A percentile compares a stretch with the other conserved stretches of the same genome.
phyloP scores from a whole-genome alignment of 2,888 invertebrate species.

The Heteropelma amictum region DNA sequence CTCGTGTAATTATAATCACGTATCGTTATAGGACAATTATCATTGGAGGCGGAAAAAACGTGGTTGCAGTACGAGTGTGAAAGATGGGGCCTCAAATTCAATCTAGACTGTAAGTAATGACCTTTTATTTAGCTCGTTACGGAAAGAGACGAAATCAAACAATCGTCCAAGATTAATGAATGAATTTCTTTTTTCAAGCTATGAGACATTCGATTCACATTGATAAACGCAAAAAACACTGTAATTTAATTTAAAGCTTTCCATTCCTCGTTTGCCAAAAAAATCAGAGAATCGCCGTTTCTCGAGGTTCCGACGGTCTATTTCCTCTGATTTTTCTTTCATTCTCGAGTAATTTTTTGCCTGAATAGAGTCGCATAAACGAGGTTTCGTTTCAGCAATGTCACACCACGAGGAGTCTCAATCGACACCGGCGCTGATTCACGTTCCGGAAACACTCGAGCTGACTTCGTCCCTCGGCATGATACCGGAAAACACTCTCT shows the following conservation, averaged over 20 bases:
- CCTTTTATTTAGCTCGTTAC: background rate
- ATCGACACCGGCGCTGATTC: constrained; percentile 90
- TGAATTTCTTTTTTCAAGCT: background rate
- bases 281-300: no score
- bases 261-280: no score
- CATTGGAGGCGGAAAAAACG: constrained; percentile 92
- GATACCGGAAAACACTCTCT: constrained; percentile 91
- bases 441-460: constrained; percentile 81
- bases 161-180: background rate
- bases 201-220: background rate
- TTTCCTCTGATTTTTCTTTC: no score
- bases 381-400: constrained; percentile 81
- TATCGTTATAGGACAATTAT: constrained; percentile 85
- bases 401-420: constrained; percentile 93
- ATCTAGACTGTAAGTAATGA: constrained; percentile 85
- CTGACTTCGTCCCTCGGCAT: constrained; percentile 86
- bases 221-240: no score
- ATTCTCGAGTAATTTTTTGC: background rate
- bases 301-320: no score
- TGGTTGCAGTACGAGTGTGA: constrained; percentile 95
- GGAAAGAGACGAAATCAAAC: background rate
- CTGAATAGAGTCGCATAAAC: no score
- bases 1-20: constrained; percentile 51
- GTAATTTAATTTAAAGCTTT: no score
- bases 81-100: constrained; percentile 90